A percentile compares a stretch with the other conserved stretches of the same genome.
Conservation (phyloP, 2,113 vertebrate genomes). For the Chlorodrepanis virens region DNA sequence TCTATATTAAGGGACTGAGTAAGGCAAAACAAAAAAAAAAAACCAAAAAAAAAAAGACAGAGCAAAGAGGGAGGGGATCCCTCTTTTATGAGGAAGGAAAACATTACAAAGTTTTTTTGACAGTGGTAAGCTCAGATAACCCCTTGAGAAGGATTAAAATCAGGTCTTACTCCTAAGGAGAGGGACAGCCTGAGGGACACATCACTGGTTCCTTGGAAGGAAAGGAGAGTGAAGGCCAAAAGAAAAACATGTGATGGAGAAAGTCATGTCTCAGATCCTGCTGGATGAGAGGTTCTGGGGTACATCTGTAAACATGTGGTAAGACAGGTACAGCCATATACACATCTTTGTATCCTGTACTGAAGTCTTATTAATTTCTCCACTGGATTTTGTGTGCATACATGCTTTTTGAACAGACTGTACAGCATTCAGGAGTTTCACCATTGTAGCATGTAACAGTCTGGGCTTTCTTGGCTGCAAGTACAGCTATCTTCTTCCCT, state of each 20-base stretch:
- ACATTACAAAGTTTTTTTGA: not conserved
- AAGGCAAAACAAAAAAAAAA: not conserved
- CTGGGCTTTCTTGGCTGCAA: not conserved
- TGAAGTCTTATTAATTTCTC: not conserved
- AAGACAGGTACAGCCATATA: not conserved
- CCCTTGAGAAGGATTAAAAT: not conserved
- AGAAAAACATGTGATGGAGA: not conserved
- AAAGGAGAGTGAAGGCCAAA: not conserved
- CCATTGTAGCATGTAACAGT: not conserved
- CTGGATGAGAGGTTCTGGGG: not conserved
- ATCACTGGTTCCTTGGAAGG: not conserved
- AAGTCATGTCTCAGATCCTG: not conserved
- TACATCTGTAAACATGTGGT: not conserved
- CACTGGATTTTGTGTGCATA: not conserved
- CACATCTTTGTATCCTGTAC: rapidly evolving
- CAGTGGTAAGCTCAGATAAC: not conserved
- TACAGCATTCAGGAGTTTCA: not conserved
- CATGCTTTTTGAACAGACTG: not conserved
- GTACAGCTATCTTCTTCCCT: not conserved
- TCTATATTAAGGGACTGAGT: not conserved
- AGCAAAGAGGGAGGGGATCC: not conserved
- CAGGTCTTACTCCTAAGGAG: not conserved
- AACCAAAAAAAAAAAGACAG: not conserved
- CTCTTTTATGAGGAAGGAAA: not conserved
- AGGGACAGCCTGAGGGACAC: not conserved